phyloP scores from a whole-genome alignment of 2,113 vertebrate species.

The Melanerpes aurifrons region DNA sequence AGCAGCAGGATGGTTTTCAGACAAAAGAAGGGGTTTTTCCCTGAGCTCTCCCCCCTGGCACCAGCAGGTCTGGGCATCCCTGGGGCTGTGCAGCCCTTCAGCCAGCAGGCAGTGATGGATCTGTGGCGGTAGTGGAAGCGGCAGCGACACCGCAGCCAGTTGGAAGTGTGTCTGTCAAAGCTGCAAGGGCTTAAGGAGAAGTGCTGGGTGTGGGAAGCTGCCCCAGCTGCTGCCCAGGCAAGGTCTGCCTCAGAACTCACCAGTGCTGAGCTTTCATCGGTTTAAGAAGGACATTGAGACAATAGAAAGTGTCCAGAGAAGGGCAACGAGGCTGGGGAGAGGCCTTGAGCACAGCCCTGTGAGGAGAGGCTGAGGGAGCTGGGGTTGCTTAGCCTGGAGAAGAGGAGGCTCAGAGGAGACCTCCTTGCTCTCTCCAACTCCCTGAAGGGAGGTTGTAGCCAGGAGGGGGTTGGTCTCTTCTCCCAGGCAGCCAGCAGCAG shows the following conservation, averaged over 20 bases:
- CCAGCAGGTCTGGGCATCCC: not conserved
- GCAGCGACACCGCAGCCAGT: not conserved
- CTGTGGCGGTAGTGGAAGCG: not conserved
- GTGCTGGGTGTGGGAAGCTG: not conserved
- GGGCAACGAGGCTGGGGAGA: too few relatives aligned
- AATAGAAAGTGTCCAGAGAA: too few relatives aligned
- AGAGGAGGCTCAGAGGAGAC: too few relatives aligned
- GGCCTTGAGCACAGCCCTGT: too few relatives aligned
- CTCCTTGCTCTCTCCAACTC: too few relatives aligned
- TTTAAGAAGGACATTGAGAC: too few relatives aligned
- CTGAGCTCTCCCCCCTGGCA: not conserved
- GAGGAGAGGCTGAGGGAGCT: too few relatives aligned
- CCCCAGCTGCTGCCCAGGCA: not conserved
- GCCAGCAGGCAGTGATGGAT: not conserved
- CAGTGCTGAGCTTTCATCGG: not conserved
- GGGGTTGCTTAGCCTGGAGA: too few relatives aligned
- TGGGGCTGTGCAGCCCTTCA: rapidly evolving
- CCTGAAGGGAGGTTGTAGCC: too few relatives aligned
- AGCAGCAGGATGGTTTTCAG: not conserved
- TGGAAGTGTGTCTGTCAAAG: not conserved
- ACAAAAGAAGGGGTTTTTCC: rapidly evolving
- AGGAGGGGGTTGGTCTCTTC: too few relatives aligned
- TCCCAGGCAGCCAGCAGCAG: too few relatives aligned
- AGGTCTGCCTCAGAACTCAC: not conserved
- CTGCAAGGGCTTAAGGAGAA: not conserved